Evolutionary conservation across 2,888 invertebrate genomes (phyloP).

Genomic region (Spodoptera picta): DNA sequence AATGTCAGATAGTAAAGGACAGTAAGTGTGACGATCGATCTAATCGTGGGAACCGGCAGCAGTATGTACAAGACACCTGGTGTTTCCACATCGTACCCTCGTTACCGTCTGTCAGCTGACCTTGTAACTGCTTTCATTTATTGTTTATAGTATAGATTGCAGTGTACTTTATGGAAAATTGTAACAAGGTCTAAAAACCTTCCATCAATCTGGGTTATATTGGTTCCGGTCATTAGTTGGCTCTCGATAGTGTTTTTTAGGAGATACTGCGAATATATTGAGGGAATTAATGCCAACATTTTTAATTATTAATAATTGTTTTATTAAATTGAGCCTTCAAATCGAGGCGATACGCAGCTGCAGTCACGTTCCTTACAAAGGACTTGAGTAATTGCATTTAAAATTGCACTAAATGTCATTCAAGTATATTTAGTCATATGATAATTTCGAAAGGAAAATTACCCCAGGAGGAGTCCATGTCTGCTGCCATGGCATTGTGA

Average conservation of each 20-base stretch:
- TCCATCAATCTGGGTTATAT: slow-evolving; percentile 47
- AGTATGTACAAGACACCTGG: slow-evolving; percentile 56
- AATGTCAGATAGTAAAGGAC: slow-evolving; percentile 60
- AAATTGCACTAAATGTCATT: slow-evolving; percentile 31
- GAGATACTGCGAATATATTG: background rate
- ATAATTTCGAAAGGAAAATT: slow-evolving; percentile 52
- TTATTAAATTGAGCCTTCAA: slow-evolving; percentile 10
- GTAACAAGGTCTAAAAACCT: slow-evolving; percentile 50
- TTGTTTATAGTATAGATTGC: slow-evolving; percentile 35
- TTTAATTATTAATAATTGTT: slow-evolving; percentile 1
- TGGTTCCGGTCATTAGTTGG: slow-evolving; percentile 42
- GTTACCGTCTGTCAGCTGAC: slow-evolving; percentile 37
- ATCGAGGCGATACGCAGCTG: slow-evolving; percentile 3
- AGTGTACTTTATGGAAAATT: slow-evolving; percentile 42
- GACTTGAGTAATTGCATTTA: slow-evolving; percentile 24
- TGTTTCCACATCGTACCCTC: slow-evolving; percentile 47
- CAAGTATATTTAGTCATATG: slow-evolving; percentile 7
- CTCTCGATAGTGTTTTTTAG: slow-evolving; percentile 23
- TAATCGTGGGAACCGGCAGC: slow-evolving; percentile 68
- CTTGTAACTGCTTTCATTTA: slow-evolving; percentile 45
- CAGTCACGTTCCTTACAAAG: slow-evolving; percentile 14
- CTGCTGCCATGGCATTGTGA: slow-evolving; percentile 88
- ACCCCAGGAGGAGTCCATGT: slow-evolving; percentile 86
- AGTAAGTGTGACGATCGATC: slow-evolving; percentile 68
- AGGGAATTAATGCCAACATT: background rate